phyloP scores from a whole-genome alignment of 2,888 invertebrate species.

The Cotesia congregata region DNA sequence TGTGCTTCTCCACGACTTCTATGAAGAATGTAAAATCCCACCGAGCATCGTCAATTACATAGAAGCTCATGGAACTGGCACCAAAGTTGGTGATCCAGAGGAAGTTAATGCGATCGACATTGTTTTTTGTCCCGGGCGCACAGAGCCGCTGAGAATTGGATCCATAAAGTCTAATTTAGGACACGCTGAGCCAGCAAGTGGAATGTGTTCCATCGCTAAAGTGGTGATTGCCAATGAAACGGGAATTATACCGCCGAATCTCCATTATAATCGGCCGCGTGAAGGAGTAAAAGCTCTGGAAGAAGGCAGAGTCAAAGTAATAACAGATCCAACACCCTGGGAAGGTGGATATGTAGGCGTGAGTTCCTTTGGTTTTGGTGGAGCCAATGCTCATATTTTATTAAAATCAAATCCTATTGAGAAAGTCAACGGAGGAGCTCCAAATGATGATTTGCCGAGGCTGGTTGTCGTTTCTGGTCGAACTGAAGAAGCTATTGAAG shows the following conservation, averaged over 20 bases:
- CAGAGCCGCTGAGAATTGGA: constrained; percentile 84
- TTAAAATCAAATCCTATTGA: constrained; percentile 75
- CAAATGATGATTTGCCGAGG: constrained; percentile 79
- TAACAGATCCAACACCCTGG: constrained; percentile 81
- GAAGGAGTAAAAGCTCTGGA: constrained; percentile 75
- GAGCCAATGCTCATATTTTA: constrained; percentile 84
- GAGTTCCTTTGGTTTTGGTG: constrained; percentile 96
- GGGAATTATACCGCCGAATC: constrained; percentile 86
- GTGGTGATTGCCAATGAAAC: constrained; percentile 86
- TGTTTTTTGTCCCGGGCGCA: constrained; percentile 82
- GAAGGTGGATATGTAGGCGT: constrained; percentile 82
- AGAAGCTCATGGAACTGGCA: constrained; percentile 84
- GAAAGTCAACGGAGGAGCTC: constrained; percentile 76
- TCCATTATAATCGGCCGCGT: constrained; percentile 80
- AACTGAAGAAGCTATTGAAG: constrained; percentile 81
- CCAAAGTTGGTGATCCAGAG: constrained; percentile 91
- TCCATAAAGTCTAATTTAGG: constrained; percentile 96
- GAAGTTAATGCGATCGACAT: constrained; percentile 88
- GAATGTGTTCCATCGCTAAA: constrained; percentile 87
- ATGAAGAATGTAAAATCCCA: constrained; percentile 74
- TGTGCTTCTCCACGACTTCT: constrained; percentile 73
- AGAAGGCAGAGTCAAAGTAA: constrained; percentile 78
- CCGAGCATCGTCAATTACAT: constrained; percentile 75
- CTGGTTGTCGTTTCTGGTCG: constrained; percentile 84
- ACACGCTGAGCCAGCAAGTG: constrained; percentile 90